A percentile compares a stretch with the other conserved stretches of the same genome.
These are phyloP conservation scores for Dromiciops gliroides DNA, from an alignment of 2,113 vertebrate species.

Conservation along the genomic window DNA sequence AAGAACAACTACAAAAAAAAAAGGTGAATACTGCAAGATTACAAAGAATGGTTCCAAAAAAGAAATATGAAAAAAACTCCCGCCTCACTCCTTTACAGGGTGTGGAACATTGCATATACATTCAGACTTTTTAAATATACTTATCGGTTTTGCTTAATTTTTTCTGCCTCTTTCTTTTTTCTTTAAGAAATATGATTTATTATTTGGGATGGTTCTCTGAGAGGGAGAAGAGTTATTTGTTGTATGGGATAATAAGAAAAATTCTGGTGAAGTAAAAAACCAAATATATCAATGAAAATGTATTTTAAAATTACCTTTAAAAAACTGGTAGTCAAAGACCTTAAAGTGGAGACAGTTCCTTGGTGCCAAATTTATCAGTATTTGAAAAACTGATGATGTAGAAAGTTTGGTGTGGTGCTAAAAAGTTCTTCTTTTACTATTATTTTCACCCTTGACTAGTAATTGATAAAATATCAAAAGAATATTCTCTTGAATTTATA, in stretches of 20 bases:
- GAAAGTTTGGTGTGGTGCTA: no score
- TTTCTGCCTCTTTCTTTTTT: not conserved
- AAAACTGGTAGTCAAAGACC: not conserved
- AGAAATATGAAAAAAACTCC: not conserved
- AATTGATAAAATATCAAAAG: no score
- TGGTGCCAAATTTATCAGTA: no score
- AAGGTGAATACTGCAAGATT: not conserved
- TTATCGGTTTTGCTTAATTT: not conserved
- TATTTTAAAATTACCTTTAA: not conserved
- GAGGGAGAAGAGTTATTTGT: not conserved
- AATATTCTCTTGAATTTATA: no score
- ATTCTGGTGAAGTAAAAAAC: not conserved
- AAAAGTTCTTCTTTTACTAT: no score
- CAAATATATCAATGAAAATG: not conserved
- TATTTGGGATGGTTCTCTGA: not conserved
- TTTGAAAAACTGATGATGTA: no score
- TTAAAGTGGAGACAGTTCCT: no score
- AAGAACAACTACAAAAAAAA: not conserved
- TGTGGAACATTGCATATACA: not conserved
- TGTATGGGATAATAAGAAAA: not conserved
- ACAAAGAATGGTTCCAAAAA: not conserved
- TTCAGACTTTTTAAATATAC: not conserved
- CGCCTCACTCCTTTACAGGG: not conserved
- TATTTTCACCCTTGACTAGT: no score
- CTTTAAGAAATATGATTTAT: not conserved